Base-by-base conservation (phyloP, 64 coral and sea anemone species). In the Cladopsammia gracilis region DNA sequence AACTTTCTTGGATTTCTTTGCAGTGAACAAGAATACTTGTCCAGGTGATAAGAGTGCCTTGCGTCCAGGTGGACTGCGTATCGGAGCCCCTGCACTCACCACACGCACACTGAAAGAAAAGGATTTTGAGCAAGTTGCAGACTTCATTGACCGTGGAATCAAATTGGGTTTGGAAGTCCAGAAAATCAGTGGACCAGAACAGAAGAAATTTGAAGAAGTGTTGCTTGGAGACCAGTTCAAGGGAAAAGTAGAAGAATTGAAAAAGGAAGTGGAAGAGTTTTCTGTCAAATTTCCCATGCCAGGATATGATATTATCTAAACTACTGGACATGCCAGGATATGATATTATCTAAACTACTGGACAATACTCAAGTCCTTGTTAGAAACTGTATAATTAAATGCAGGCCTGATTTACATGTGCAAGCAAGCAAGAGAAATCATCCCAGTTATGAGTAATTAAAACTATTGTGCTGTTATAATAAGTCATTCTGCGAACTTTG, bases 21-120 rank as follows among this genome's bases (percentile, higher is more conserved):
- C 85, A 99, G 98, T 99, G 49, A 99, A 99, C 80, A 99, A 99
- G 47, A 99, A 99, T 42, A 96, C 98, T 5, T 99, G 98, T 12
- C 98, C 98, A 18, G 98, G 98, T 19, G 98, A 99, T 70, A 99
- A 99, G 47, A 99, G 94, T 96, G 98, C 98, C 12, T 76, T 99
- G 25, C 78, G 90, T 64, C 98, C 98, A 43, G 98, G 98, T 52
- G 98, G 98, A 62, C 69, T 99, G 16, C 94, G 98, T 4, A 86
- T 99, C 61, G 98, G 98, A 4, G 89, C 98, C 0, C 98, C 98
- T 47, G 94, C 98, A 10, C 98, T 99, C 4, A 99, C 98, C 6
- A 94, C 98, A 13, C 94, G 98, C 34, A 87, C 86, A 14, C 86
- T 99, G 70, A 99, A 96, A 48, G 70, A 26, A 43, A 85, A 90